phyloP scores from a whole-genome alignment of 2,113 vertebrate genomes.

The Taurulus bubalis region DNA sequence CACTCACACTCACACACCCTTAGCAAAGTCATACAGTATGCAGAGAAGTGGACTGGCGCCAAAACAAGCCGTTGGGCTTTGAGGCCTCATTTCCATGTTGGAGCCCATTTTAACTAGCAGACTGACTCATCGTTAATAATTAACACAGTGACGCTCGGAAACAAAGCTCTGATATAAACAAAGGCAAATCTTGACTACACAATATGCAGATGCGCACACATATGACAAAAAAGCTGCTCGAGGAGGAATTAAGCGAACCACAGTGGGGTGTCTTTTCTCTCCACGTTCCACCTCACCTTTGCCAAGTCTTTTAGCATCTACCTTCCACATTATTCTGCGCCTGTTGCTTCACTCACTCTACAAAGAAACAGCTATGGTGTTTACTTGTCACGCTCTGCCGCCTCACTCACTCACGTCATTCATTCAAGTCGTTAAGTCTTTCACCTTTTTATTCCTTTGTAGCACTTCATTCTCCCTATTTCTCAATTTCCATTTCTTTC shows the following conservation, averaged over 20 bases:
- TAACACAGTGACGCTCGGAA: slow-evolving; percentile 67
- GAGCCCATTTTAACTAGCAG: slow-evolving; percentile 73
- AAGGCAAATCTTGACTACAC: slow-evolving; percentile 12
- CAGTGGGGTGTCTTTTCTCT: neutral
- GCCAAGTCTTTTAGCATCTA: slow-evolving; percentile 62
- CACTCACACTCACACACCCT: slow-evolving; percentile 15
- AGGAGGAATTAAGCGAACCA: slow-evolving; percentile 25
- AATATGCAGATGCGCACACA: slow-evolving; percentile 29
- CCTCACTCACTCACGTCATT: slow-evolving; percentile 31
- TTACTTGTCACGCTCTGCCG: slow-evolving; percentile 59
- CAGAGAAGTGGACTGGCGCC: slow-evolving; percentile 70
- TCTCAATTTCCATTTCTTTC: slow-evolving; percentile 28
- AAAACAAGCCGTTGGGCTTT: slow-evolving; percentile 74
- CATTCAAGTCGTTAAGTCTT: slow-evolving; percentile 23
- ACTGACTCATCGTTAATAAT: slow-evolving; percentile 78
- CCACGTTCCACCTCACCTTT: slow-evolving; percentile 49
- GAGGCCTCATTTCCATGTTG: slow-evolving; percentile 77
- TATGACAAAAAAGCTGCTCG: neutral
- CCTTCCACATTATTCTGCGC: slow-evolving; percentile 53
- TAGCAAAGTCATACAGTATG: slow-evolving; percentile 69
- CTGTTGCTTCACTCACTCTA: slow-evolving; percentile 52
- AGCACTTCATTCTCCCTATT: slow-evolving; percentile 36
- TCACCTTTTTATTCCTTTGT: slow-evolving; percentile 41
- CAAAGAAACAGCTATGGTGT: slow-evolving; percentile 61
- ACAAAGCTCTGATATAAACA: slow-evolving; percentile 64